A percentile compares a stretch with the other conserved stretches of the same genome.
Conservation (phyloP, 2,113 vertebrate genomes). For the Rhadina sibilatrix region DNA sequence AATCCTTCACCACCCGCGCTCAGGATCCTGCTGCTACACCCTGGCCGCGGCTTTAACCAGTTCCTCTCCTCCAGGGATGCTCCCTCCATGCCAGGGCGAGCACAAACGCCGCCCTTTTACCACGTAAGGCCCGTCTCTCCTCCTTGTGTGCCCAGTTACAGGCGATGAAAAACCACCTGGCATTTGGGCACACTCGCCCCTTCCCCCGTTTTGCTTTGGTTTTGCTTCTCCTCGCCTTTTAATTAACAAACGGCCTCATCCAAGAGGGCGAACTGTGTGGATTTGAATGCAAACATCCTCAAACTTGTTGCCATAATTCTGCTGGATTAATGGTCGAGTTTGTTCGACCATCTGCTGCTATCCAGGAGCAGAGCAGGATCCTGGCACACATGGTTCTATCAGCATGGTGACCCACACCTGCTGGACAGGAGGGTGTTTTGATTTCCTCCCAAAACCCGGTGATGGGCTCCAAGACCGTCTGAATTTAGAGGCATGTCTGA, state of each 20-base stretch:
- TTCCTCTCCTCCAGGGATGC: slow-evolving; percentile 27
- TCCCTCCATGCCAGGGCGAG: background rate
- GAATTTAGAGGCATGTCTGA: background rate
- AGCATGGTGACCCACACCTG: background rate
- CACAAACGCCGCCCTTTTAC: rapidly evolving
- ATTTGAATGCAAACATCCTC: slow-evolving; percentile 46
- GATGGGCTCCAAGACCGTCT: background rate
- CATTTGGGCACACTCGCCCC: background rate
- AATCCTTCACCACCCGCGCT: slow-evolving; percentile 69
- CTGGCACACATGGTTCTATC: background rate
- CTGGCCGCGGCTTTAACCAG: slow-evolving; percentile 24
- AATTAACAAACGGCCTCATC: slow-evolving; percentile 36
- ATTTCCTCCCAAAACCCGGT: rapidly evolving
- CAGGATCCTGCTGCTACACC: slow-evolving; percentile 47
- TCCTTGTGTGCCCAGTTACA: background rate
- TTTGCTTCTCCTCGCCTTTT: background rate
- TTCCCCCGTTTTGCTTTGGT: background rate
- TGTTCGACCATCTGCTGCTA: slow-evolving; percentile 33
- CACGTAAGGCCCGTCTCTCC: rapidly evolving
- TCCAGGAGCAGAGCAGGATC: background rate
- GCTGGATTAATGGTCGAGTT: slow-evolving; percentile 60
- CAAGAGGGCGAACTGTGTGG: slow-evolving; percentile 36
- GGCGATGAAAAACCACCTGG: background rate
- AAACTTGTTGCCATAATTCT: slow-evolving; percentile 68
- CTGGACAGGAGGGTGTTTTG: background rate